phyloP scores from a whole-genome alignment of 2,888 invertebrate genomes.

The Elysia crispata region DNA sequence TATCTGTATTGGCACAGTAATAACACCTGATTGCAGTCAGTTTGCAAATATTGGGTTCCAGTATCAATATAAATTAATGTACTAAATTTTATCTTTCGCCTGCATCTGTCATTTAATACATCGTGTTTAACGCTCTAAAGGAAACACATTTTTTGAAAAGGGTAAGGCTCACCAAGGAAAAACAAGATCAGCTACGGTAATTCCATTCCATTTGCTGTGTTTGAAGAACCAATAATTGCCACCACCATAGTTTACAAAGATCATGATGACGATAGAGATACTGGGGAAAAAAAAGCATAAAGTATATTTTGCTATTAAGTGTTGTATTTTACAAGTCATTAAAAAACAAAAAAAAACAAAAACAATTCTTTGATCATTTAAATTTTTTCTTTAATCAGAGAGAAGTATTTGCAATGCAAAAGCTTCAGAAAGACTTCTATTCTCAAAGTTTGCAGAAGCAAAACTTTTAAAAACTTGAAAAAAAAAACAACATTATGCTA shows the following conservation, averaged over 20 bases:
- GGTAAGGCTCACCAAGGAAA: constrained; percentile 87
- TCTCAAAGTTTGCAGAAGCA: no score
- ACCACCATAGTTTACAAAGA: constrained; percentile 90
- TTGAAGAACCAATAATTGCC: constrained; percentile 91
- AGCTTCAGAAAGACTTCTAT: no score
- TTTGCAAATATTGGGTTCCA: background rate
- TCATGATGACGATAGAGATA: constrained; percentile 82
- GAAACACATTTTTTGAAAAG: background rate
- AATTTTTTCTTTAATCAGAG: no score
- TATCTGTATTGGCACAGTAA: no score
- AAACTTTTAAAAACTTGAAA: no score
- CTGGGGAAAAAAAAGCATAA: background rate
- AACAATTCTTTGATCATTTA: background rate
- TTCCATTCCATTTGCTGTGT: constrained; percentile 95
- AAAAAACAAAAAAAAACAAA: background rate
- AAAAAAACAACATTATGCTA: no score
- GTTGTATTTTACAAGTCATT: background rate
- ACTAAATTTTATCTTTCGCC: background rate
- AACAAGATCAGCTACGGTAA: constrained; percentile 93
- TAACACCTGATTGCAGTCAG: no score
- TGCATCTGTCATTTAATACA: background rate
- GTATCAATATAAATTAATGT: background rate
- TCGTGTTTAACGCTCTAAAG: background rate
- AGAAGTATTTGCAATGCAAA: no score
- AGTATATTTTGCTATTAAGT: background rate